Conservation (phyloP, 2,797 vertebrate species). For the Acanthis flammea region DNA sequence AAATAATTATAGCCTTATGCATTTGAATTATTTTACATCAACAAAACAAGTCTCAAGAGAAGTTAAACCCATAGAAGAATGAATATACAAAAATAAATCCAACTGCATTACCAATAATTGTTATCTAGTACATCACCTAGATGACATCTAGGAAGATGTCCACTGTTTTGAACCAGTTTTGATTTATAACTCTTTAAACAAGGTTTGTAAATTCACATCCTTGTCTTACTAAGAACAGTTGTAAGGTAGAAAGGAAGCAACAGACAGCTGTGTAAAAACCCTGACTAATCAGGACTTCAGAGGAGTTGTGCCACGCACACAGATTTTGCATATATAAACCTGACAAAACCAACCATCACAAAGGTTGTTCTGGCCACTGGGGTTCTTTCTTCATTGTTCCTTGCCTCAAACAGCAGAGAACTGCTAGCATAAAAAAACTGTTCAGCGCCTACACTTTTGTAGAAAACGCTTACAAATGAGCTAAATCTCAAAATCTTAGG, state of each 20-base stretch:
- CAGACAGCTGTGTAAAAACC: neutral
- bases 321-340: neutral
- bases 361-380: neutral
- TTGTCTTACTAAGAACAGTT: neutral
- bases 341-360: neutral
- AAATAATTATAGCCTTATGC: neutral
- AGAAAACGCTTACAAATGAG: neutral
- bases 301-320: neutral
- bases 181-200: neutral
- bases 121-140: neutral
- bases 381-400: neutral
- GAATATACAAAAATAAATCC: neutral
- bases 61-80: neutral
- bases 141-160: neutral
- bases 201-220: neutral
- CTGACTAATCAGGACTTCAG: neutral
- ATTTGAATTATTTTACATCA: neutral
- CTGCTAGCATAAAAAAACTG: neutral
- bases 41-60: neutral
- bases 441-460: neutral
- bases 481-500: neutral
- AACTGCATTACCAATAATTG: neutral
- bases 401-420: neutral
- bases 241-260: neutral
- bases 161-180: neutral